A percentile compares a stretch with the other conserved stretches of the same genome.
phyloP scores from a whole-genome alignment of 2,113 vertebrate species.

The Pluvianellus socialis region DNA sequence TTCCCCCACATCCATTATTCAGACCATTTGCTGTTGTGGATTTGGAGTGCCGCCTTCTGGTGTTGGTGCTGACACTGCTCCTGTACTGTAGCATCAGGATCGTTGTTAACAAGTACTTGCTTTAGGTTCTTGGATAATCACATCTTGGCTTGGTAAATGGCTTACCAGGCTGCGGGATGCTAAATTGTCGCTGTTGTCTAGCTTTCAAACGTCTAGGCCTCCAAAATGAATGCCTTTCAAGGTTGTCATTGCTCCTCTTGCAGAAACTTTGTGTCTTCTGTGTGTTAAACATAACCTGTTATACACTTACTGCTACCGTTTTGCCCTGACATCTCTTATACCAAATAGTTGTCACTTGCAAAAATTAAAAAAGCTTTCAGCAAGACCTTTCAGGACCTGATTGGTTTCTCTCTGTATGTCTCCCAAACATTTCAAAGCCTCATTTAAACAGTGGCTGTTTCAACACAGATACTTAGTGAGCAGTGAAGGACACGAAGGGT shows the following conservation, averaged over 20 bases:
- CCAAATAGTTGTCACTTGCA: background rate
- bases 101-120: background rate
- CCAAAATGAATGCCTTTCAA: background rate
- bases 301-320: background rate
- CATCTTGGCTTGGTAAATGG: background rate
- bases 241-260: background rate
- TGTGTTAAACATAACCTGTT: background rate
- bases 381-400: background rate
- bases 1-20: background rate
- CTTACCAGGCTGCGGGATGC: background rate
- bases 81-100: background rate
- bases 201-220: background rate
- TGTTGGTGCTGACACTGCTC: background rate
- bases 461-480: background rate
- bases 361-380: background rate
- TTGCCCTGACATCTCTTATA: background rate
- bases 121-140: background rate
- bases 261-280: background rate
- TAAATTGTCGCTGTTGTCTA: background rate
- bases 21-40: background rate
- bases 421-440: background rate
- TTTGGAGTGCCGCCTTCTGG: background rate
- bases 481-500: background rate
- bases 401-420: background rate
- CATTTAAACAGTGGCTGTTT: background rate